Percentiles rank a stretch among this genome's conserved stretches.
phyloP scores from a whole-genome alignment of 2,113 vertebrate species.

The Alouatta palliata region DNA sequence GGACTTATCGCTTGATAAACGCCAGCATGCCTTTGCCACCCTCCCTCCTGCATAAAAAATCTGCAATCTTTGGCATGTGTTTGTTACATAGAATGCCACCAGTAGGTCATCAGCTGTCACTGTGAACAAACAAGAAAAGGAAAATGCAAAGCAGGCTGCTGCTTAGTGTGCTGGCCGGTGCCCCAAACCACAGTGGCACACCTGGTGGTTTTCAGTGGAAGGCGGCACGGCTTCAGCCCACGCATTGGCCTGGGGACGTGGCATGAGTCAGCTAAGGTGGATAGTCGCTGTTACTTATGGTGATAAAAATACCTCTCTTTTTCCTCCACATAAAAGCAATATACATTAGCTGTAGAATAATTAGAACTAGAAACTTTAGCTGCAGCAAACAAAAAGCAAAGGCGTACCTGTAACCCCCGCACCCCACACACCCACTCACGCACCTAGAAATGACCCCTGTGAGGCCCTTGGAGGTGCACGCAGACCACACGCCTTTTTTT shows the following conservation, averaged over 20 bases:
- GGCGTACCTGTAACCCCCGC: fast-evolving
- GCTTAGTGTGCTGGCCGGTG: fast-evolving
- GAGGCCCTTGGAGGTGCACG: fast-evolving
- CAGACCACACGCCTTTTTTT: no score
- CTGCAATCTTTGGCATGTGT: not conserved
- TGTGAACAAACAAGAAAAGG: not conserved
- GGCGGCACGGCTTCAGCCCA: not conserved
- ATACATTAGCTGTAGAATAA: not conserved
- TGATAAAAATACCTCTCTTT: slow-evolving; percentile 5
- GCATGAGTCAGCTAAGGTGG: not conserved
- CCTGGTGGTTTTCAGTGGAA: not conserved
- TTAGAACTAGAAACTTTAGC: not conserved
- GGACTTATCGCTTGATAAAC: not conserved
- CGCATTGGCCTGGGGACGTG: not conserved
- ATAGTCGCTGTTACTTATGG: not conserved
- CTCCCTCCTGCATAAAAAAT: not conserved
- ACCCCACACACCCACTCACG: no score
- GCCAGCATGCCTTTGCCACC: fast-evolving
- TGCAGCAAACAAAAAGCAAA: not conserved
- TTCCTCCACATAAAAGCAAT: not conserved
- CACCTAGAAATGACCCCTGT: fast-evolving
- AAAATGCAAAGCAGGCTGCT: not conserved
- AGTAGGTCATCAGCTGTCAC: not conserved
- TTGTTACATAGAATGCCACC: not conserved
- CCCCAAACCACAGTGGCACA: not conserved